Base-by-base conservation (phyloP, 92 coral and sea anemone genomes). In the Epizoanthus rinbou region DNA sequence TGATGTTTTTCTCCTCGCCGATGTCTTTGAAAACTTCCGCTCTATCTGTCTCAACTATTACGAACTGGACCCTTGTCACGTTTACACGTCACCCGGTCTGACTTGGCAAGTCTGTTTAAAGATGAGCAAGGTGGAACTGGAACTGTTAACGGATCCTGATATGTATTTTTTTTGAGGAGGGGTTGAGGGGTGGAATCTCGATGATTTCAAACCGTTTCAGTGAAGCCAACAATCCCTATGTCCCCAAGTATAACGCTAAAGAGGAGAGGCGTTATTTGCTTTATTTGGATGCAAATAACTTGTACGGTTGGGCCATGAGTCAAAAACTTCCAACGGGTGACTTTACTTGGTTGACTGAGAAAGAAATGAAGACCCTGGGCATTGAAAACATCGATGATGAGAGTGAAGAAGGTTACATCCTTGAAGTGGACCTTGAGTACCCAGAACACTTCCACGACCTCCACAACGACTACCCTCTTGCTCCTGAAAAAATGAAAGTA, bases 71-170 rank as follows among this genome's bases (percentile, higher is more conserved):
- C 85, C 80, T 33, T 19, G 28, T 24, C 80, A 80, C 66, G 73
- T 57, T 35, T 84, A 73, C 78, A 75, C 76, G 1, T 67, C 69
- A 54, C 86, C 86, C 56, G 81, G 86, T 13, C 71, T 89, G 45
- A 83, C 90, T 3, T 89, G 89, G 92, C 57, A 53, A 52, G 90
- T 87, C 23, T 82, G 89, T 69, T 58, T 89, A 64, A 75, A 82
- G 67, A 89, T 86, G 90, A 89, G 87, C 50, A 87, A 74, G 0
- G 88, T 88, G 18, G 81, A 74, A 54, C 79, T 88, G 9, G 83
- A 78, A 24, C 60, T 79, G 0, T 28, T 87, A 22, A 85, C 91
- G 11, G 86, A 85, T 52, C 76, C 76, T 6, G 91, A 80, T 33
- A 79, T 79, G 86, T 85, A 88, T 57, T 43, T 88, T 84, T 84